Conservation (phyloP, 1,140 invertebrate species). For the Odontomachus brunneus region DNA sequence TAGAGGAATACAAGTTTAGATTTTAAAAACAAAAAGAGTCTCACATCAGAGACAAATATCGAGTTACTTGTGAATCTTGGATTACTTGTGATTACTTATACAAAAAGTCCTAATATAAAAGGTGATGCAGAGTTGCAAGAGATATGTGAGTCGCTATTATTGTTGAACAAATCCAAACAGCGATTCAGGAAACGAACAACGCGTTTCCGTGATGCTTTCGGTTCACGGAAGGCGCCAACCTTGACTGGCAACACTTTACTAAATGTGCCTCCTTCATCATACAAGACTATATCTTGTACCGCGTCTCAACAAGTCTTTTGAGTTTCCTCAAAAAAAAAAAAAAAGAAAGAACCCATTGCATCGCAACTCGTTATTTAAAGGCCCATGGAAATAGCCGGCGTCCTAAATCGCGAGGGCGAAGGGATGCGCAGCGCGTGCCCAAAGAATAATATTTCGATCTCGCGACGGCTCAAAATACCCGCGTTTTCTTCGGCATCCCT, state of each 20-base stretch:
- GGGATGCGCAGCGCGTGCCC: not conserved
- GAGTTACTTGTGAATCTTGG: too few relatives aligned
- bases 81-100: too few relatives aligned
- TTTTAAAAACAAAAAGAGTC: too few relatives aligned
- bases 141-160: not conserved
- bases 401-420: not conserved
- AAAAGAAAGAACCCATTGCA: not conserved
- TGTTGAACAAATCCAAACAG: not conserved
- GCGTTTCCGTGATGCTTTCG: not conserved
- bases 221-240: too few relatives aligned
- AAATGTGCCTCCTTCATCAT: too few relatives aligned
- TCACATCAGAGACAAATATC: too few relatives aligned
- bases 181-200: too few relatives aligned
- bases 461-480: constrained; percentile 14
- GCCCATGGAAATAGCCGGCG: not conserved
- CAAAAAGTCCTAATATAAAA: too few relatives aligned
- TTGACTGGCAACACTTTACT: too few relatives aligned
- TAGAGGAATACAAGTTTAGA: too few relatives aligned
- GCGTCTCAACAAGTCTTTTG: not conserved
- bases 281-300: too few relatives aligned
- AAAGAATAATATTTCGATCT: not conserved
- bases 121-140: not conserved
- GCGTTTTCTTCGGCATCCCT: constrained; percentile 1
- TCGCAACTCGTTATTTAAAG: constrained; percentile 14
- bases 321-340: too few relatives aligned